Base-by-base conservation (phyloP, 2,888 invertebrate genomes). In the Amiota minor region DNA sequence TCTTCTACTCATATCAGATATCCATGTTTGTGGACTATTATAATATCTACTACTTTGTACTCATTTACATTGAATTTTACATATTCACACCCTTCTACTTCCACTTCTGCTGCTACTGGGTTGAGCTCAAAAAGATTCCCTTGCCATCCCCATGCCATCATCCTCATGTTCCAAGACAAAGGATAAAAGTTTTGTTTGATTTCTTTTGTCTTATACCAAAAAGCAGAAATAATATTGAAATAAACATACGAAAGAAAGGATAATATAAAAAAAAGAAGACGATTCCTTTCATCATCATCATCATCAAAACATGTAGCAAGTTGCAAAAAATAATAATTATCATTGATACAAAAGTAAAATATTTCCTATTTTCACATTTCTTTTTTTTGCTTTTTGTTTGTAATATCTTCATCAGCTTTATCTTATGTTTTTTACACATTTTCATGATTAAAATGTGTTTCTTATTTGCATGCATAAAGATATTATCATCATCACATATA, bases 151-250 rank as follows among this genome's bases (percentile, higher is more conserved):
- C 35, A 35, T 35, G 35, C 35, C 35, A 35, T 35, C 35, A 35
- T 6, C 35, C 35, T n/a, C 16, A 16, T 16, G 18, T 55, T 11
- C n/a, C 64, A 14, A 80, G 78, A 83, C 83, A 86, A 86, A 86
- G 86, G 77, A 75, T 79, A 82, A 86, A 83, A 86, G 83, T 86
- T 83, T 83, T 84, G 83, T 83, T 83, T 83, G 83, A 83, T 83
- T 83, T 85, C 83, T 83, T 83, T 83, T 83, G 86, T 83, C 59
- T 77, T 84, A 86, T 81, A 85, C 86, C 56, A 45, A 70, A 65
- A 53, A 23, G 64, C 75, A 81, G 86, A 84, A 84, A 83, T 84
- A 83, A 64, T 64, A 45, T 64, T n/a, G 16, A 46, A n/a, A 45
- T 14, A 35, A 62, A 45, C 35, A 62, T 45, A 56, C 9, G 56